Percentiles rank a stretch among this genome's conserved stretches.
Evolutionary conservation across 2,113 vertebrate genomes (phyloP).

Genomic region (Corythornis madagascariensis): DNA sequence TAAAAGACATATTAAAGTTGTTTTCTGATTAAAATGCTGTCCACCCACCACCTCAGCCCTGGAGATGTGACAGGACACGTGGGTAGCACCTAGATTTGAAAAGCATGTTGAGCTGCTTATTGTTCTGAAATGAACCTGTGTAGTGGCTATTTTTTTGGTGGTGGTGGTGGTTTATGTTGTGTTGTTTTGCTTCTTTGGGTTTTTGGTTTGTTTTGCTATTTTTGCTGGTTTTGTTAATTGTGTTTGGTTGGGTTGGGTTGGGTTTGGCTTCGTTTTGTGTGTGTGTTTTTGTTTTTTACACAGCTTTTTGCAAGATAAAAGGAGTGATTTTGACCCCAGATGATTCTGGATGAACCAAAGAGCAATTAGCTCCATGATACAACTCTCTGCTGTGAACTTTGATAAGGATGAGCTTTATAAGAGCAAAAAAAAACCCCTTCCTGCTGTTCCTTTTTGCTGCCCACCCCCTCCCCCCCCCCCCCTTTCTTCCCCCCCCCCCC

Average conservation of each 20-base stretch:
- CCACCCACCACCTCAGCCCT: not conserved
- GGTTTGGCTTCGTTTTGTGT: not conserved
- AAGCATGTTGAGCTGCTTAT: not conserved
- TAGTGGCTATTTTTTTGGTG: not conserved
- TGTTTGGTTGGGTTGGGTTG: not conserved
- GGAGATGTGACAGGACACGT: fast-evolving
- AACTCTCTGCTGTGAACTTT: not conserved
- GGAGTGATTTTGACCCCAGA: not conserved
- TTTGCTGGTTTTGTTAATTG: not conserved
- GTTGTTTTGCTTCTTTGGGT: not conserved
- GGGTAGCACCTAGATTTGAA: not conserved
- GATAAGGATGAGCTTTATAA: not conserved
- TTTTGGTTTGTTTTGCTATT: not conserved
- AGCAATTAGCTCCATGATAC: not conserved
- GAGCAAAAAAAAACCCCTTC: not conserved
- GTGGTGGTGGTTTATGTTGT: not conserved
- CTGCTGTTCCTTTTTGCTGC: not conserved
- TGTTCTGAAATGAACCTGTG: not conserved
- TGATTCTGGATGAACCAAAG: not conserved
- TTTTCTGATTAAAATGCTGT: not conserved
- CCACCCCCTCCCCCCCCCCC: too few species aligned
- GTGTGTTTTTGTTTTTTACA: not conserved
- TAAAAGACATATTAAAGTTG: not conserved
- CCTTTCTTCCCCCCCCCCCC: too few species aligned
- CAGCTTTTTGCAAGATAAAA: not conserved